A percentile compares a stretch with the other conserved stretches of the same genome.
These are phyloP conservation scores for Junco hyemalis DNA, from an alignment of 2,113 vertebrate genomes.

Conservation along the genomic window DNA sequence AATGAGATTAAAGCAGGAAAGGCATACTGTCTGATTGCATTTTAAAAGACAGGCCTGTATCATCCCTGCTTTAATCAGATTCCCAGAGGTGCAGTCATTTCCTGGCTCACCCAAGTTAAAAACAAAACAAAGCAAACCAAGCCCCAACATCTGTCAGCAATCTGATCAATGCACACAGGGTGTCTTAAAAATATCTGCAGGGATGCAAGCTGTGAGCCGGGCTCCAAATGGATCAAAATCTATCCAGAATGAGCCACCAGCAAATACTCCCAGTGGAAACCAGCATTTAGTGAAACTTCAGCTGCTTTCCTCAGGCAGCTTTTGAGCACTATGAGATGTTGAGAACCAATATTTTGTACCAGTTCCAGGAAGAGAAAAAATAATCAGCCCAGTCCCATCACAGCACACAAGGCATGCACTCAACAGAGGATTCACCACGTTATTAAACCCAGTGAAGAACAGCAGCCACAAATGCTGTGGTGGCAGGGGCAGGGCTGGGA, in stretches of 20 bases:
- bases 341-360: not conserved
- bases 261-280: not conserved
- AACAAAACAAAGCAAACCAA: not conserved
- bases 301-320: not conserved
- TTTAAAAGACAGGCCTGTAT: not conserved
- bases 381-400: not conserved
- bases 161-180: not conserved
- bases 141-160: not conserved
- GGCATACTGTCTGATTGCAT: not conserved
- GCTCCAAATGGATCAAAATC: not conserved
- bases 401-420: not conserved
- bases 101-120: not conserved
- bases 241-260: not conserved
- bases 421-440: not conserved
- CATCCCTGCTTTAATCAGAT: not conserved
- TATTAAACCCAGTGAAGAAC: not conserved
- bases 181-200: not conserved
- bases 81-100: not conserved
- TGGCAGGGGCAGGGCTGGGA: not conserved
- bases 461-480: not conserved
- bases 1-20: conserved; percentile 14
- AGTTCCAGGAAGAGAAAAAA: not conserved
- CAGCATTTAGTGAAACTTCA: not conserved
- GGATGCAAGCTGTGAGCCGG: not conserved
- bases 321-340: not conserved